phyloP scores from a whole-genome alignment of 2,113 vertebrate species.

The Bubo scandiacus region DNA sequence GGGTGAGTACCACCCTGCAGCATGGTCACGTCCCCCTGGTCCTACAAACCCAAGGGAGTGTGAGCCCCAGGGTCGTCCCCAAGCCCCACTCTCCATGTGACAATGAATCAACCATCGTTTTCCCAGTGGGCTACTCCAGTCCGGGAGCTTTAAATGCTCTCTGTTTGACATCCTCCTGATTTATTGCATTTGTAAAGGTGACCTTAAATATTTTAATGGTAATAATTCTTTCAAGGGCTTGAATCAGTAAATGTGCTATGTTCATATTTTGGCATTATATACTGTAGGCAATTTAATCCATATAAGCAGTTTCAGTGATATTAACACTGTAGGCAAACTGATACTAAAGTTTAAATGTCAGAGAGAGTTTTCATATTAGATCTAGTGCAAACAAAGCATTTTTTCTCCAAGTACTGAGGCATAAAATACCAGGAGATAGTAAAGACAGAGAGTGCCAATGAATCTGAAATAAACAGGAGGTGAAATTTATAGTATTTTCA shows the following conservation, averaged over 20 bases:
- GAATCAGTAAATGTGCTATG: slow-evolving; percentile 65
- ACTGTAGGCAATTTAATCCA: slow-evolving; percentile 68
- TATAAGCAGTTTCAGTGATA: slow-evolving; percentile 66
- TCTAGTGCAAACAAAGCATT: slow-evolving; percentile 72
- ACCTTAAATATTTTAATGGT: slow-evolving; percentile 74
- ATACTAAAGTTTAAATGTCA: slow-evolving; percentile 76
- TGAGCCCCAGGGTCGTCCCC: background rate
- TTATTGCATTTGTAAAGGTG: slow-evolving; percentile 69
- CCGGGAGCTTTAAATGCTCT: background rate
- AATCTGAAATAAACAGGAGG: slow-evolving; percentile 64
- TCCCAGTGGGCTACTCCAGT: background rate
- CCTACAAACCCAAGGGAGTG: fast-evolving
- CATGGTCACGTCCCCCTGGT: too few relatives aligned
- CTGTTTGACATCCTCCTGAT: slow-evolving; percentile 61
- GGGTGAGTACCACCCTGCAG: background rate
- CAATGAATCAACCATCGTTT: background rate
- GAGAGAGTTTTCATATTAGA: slow-evolving; percentile 65
- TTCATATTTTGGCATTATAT: slow-evolving; percentile 71
- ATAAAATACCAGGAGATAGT: slow-evolving; percentile 68
- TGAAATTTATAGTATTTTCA: slow-evolving; percentile 65
- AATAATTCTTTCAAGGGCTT: slow-evolving; percentile 71
- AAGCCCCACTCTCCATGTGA: fast-evolving
- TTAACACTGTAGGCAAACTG: slow-evolving; percentile 73
- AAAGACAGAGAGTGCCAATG: slow-evolving; percentile 63
- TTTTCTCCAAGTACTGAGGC: slow-evolving; percentile 58